These are phyloP conservation scores for Tor tambroides DNA, from an alignment of 2,113 vertebrate genomes.

Conservation along the genomic window DNA sequence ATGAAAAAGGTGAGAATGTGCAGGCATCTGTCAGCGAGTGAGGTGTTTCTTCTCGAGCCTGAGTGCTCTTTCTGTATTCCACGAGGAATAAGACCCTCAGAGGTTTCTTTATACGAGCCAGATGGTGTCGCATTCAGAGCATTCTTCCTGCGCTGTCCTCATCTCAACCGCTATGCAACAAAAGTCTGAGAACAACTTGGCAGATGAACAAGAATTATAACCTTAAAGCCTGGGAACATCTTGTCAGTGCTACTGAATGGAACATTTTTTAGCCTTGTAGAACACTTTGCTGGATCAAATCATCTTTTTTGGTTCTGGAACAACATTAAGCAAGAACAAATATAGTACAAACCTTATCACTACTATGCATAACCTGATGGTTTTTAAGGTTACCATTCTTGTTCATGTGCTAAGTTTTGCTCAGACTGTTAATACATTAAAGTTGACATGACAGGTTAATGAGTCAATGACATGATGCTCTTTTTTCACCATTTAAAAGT, in stretches of 20 bases:
- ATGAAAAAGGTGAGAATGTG: neutral
- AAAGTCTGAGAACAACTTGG: slow-evolving; percentile 32
- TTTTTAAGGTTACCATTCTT: neutral
- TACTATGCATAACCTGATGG: neutral
- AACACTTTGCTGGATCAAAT: neutral
- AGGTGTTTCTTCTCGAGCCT: slow-evolving; percentile 17
- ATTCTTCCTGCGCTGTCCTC: slow-evolving; percentile 16
- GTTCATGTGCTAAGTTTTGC: neutral
- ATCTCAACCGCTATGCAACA: slow-evolving; percentile 43
- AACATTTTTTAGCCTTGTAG: neutral
- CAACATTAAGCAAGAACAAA: neutral
- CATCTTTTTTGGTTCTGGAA: neutral
- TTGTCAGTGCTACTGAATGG: neutral
- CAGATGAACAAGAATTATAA: slow-evolving; percentile 27
- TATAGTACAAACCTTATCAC: neutral
- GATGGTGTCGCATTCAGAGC: slow-evolving; percentile 50
- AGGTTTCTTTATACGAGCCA: slow-evolving; percentile 38
- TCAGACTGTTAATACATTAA: no score
- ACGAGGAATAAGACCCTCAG: slow-evolving; percentile 36
- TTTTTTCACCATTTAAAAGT: no score
- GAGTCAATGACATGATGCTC: no score
- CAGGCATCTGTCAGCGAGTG: neutral
- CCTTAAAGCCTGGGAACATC: neutral
- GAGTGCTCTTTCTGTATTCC: slow-evolving; percentile 44
- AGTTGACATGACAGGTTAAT: no score